phyloP scores from a whole-genome alignment of 2,888 invertebrate species.

The Cordylochernes scorpioides region DNA sequence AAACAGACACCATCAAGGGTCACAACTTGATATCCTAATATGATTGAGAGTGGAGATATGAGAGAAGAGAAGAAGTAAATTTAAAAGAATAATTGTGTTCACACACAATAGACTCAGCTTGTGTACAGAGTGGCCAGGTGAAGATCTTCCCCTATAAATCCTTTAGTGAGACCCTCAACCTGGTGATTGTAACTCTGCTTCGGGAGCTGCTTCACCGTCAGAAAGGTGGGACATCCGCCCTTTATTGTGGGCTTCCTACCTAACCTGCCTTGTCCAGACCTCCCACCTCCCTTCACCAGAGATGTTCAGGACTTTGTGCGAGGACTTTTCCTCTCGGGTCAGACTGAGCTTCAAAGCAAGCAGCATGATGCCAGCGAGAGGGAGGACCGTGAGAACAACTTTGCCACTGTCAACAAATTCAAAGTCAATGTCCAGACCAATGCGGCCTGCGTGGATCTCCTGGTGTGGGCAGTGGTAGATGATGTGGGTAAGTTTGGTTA shows the following conservation, averaged over 20 bases:
- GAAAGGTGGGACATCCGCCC: constrained; percentile 25
- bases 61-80: constrained; percentile 3
- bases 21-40: too few relatives aligned
- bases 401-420: constrained; percentile 50
- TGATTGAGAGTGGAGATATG: not conserved
- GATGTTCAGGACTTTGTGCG: constrained; percentile 75
- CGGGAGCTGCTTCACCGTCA: constrained; percentile 70
- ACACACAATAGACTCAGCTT: constrained; percentile 2
- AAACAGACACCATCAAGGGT: too few relatives aligned
- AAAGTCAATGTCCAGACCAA: constrained; percentile 88
- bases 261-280: constrained; percentile 31
- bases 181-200: constrained; percentile 70
- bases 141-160: constrained; percentile 71
- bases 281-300: constrained; percentile 64
- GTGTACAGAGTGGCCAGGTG: constrained; percentile 23
- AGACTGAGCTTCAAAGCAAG: constrained; percentile 63
- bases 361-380: constrained; percentile 37
- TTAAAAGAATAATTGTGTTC: constrained; percentile 1
- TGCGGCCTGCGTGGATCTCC: constrained; percentile 81
- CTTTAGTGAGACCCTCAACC: constrained; percentile 73
- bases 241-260: not conserved
- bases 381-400: constrained; percentile 52
- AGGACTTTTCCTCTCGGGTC: constrained; percentile 64
- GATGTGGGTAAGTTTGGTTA: constrained; percentile 49
- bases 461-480: constrained; percentile 92